These are phyloP conservation scores for Xiphophorus maculatus DNA, from an alignment of 2,113 vertebrate genomes.

Conservation along the genomic window DNA sequence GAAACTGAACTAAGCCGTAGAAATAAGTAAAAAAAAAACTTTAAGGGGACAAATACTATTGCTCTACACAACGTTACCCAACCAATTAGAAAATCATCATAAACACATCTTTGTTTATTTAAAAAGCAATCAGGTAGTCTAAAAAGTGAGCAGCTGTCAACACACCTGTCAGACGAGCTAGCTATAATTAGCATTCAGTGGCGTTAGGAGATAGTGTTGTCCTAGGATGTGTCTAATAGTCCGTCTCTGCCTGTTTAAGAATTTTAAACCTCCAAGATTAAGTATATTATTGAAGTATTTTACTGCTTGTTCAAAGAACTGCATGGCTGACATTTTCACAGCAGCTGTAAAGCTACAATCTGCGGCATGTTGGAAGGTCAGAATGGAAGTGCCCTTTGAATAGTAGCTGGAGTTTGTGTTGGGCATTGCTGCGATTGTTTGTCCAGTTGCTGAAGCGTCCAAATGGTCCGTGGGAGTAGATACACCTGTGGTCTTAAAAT, in stretches of 20 bases:
- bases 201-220: conserved; percentile 38
- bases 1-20: too few species aligned
- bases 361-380: not conserved
- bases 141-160: too few species aligned
- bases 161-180: too few species aligned
- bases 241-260: conserved; percentile 46
- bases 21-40: too few species aligned
- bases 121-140: too few species aligned
- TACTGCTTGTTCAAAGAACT: conserved; percentile 7
- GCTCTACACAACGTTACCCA: too few species aligned
- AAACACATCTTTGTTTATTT: too few species aligned
- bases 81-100: too few species aligned
- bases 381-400: conserved; percentile 6
- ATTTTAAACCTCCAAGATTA: conserved; percentile 37
- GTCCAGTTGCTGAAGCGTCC: conserved; percentile 52
- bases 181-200: too few species aligned
- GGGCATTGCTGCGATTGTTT: not conserved
- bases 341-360: conserved; percentile 13
- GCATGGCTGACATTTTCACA: conserved; percentile 14
- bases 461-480: conserved; percentile 51
- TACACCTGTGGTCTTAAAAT: conserved; percentile 68
- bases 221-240: conserved; percentile 57
- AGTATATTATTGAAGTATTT: conserved; percentile 3
- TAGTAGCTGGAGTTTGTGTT: not conserved
- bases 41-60: too few species aligned